These are phyloP conservation scores for Paralvinella palmiformis DNA, from an alignment of 1,140 invertebrate genomes.

Conservation along the genomic window DNA sequence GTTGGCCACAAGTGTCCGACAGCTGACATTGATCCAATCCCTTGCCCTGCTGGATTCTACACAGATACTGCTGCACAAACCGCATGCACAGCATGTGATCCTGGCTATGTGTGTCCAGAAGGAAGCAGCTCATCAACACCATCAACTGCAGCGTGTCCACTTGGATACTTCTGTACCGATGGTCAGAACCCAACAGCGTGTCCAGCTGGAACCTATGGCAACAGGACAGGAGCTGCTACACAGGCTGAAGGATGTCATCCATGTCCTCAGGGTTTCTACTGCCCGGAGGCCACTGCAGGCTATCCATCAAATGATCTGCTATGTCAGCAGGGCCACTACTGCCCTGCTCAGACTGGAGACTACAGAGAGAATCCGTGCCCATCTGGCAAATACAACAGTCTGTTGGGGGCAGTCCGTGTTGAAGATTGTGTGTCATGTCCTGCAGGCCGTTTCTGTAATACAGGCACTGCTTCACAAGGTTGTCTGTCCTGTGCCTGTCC, in stretches of 20 bases:
- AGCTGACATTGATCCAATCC: constrained; percentile 20
- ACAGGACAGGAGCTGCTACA: constrained; percentile 23
- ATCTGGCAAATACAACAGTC: constrained; percentile 33
- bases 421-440: constrained; percentile 35
- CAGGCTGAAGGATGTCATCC: constrained; percentile 26
- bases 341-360: constrained; percentile 29
- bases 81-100: constrained; percentile 29
- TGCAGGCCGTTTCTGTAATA: constrained; percentile 33
- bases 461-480: constrained; percentile 33
- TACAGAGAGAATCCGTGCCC: constrained; percentile 35
- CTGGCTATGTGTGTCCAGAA: constrained; percentile 38
- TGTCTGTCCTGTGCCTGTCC: constrained; percentile 35
- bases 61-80: constrained; percentile 23
- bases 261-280: constrained; percentile 41
- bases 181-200: constrained; percentile 25
- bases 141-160: constrained; percentile 27
- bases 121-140: constrained; percentile 34
- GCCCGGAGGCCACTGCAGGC: constrained; percentile 22
- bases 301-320: constrained; percentile 21
- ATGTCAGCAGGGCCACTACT: constrained; percentile 37
- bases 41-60: constrained; percentile 17
- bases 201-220: constrained; percentile 35
- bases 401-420: constrained; percentile 24
- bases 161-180: constrained; percentile 40
- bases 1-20: constrained; percentile 22